Evolutionary conservation across 2,113 vertebrate species (phyloP), one percentile per base, ranked within the genome.

Genomic region (Rattus rattus): DNA sequence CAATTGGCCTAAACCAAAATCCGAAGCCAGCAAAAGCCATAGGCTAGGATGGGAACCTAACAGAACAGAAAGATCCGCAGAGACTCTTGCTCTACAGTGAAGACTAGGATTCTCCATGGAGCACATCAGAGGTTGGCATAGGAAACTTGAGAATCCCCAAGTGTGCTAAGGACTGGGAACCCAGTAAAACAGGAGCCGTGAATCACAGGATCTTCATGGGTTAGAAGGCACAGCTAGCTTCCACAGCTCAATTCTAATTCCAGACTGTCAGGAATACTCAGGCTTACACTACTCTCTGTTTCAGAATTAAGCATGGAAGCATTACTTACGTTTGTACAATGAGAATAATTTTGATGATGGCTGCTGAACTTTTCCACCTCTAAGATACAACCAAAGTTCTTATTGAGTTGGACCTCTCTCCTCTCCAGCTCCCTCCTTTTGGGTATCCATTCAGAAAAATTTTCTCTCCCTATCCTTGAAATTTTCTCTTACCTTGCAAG

Each of bases 51-150:
- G 54, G 59, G 6, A 13, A 12, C 4, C 4, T 5, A 0, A 79
- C 10, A 17, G 4, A 69, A 73, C 5, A 77, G 30, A 65, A 90
- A 47, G 3, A 54, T 52, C 17, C 81, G 12, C 52, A 67, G 6
- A 94, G 16, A 20, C 17, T 49, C 26, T 17, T 39, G 19, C 7
- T 90, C 2, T 88, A n/a, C 54, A 65, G 20, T 14, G 47, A 95
- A 73, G 17, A 84, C 20, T 2, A 47, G 3, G 14, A 59, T 49
- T n/a, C 49, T 49, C 47, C 8, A 0, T 4, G 67, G 26, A 84
- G 36, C 36, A 73, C 6, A 5, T 56, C 39, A 73, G 56, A 79
- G 0, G 0, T 33, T 73, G 16, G 10, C 1, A 36, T 7, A 0
- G 17, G 49, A n/a, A 0, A 73, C 47, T 61, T 33, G 1, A 85